Evolutionary conservation across 2,113 vertebrate species (phyloP).

Genomic region (Laterallus jamaicensis): DNA sequence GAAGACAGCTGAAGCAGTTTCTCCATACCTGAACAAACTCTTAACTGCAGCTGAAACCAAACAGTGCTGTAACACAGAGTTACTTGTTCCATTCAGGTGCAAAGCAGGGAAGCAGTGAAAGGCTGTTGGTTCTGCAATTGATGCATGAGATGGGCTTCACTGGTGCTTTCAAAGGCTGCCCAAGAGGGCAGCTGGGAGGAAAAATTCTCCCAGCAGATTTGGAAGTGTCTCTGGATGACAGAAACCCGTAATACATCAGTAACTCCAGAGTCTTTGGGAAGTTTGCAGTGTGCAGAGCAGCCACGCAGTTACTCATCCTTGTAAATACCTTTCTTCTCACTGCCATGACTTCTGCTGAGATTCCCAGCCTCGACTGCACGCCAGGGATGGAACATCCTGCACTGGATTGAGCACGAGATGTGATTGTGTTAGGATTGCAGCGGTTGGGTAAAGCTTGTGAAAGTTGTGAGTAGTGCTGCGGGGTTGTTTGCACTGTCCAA

Average conservation of each 20-base stretch:
- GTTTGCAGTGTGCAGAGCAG: not conserved
- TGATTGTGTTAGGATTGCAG: not conserved
- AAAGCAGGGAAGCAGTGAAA: not conserved
- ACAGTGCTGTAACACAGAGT: not conserved
- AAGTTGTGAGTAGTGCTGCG: not conserved
- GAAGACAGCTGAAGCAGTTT: not conserved
- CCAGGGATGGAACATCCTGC: not conserved
- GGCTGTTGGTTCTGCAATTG: not conserved
- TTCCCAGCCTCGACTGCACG: not conserved
- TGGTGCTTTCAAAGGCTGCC: not conserved
- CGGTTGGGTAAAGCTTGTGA: not conserved
- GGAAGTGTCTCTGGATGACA: not conserved
- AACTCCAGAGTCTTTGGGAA: not conserved
- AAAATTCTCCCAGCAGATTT: not conserved
- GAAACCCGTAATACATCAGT: not conserved
- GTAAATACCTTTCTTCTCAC: not conserved
- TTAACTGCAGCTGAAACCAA: not conserved
- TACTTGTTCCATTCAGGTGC: not conserved
- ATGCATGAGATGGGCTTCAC: not conserved
- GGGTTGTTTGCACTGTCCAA: not conserved
- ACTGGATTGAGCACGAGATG: not conserved
- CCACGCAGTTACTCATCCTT: not conserved
- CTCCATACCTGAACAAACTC: not conserved
- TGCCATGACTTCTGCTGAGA: not conserved
- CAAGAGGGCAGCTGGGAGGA: not conserved